These are phyloP conservation scores for Merodon equestris DNA, from an alignment of 2,888 invertebrate species.

Conservation along the genomic window DNA sequence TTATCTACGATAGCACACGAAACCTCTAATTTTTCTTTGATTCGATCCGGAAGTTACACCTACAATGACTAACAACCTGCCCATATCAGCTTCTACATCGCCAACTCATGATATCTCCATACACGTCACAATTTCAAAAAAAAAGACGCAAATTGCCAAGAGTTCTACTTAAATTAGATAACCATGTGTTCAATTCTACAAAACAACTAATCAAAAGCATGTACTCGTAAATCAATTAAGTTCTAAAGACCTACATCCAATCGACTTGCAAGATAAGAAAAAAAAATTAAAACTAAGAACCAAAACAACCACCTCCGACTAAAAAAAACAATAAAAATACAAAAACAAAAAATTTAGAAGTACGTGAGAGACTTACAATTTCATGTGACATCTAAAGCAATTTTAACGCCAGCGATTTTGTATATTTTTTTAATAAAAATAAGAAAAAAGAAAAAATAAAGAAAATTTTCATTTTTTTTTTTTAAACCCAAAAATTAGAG, in stretches of 20 bases:
- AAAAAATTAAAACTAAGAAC: constrained; percentile 8
- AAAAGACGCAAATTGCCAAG: too few relatives aligned
- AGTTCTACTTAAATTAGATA: too few relatives aligned
- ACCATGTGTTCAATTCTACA: too few relatives aligned
- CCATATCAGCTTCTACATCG: too few relatives aligned
- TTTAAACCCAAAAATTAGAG: constrained; percentile 34
- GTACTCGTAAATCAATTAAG: constrained; percentile 6
- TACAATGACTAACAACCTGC: too few relatives aligned
- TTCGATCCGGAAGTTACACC: too few relatives aligned
- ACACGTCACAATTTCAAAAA: too few relatives aligned
- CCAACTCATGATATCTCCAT: too few relatives aligned
- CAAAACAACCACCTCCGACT: constrained; percentile 5
- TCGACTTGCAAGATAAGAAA: not conserved
- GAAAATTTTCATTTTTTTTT: constrained; percentile 2
- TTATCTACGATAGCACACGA: too few relatives aligned
- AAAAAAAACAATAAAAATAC: constrained; percentile 7
- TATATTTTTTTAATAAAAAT: too few relatives aligned
- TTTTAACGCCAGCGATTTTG: constrained; percentile 34
- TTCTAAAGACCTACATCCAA: not conserved
- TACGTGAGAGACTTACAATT: constrained; percentile 34
- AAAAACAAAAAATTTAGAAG: not conserved
- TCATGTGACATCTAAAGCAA: constrained; percentile 44
- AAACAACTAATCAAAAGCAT: not conserved
- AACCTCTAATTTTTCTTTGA: too few relatives aligned
- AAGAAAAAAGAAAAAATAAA: constrained; percentile 18